Evolutionary conservation across 2,888 invertebrate species (phyloP).

Genomic region (Pseudoips prasinana): DNA sequence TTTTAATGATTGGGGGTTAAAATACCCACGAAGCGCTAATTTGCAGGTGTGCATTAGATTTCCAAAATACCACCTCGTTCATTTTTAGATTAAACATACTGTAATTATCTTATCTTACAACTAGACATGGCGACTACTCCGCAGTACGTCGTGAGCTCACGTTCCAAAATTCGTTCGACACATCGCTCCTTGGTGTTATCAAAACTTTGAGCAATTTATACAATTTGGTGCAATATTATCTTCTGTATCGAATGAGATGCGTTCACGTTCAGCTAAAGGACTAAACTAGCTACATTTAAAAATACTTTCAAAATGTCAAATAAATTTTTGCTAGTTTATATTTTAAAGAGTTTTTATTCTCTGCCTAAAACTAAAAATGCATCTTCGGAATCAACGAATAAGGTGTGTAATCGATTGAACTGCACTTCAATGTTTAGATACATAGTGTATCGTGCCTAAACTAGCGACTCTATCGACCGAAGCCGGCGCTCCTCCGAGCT

Average conservation of each 20-base stretch:
- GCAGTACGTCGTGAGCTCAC: conserved; percentile 16
- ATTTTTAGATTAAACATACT: no score
- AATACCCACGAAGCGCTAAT: no score
- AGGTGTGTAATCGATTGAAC: conserved; percentile 42
- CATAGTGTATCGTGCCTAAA: conserved; percentile 49
- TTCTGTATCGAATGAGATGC: conserved; percentile 31
- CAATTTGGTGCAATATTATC: conserved; percentile 31
- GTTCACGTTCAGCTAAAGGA: conserved; percentile 35
- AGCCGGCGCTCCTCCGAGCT: conserved; percentile 30
- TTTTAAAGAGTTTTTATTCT: conserved; percentile 34
- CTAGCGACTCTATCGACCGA: conserved; percentile 64
- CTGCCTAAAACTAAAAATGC: conserved; percentile 49
- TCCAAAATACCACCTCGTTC: no score
- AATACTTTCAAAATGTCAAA: conserved; percentile 39
- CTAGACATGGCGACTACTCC: conserved; percentile 35
- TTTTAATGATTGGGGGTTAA: no score
- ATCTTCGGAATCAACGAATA: conserved; percentile 42
- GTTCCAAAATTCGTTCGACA: no score
- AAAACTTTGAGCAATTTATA: conserved; percentile 44
- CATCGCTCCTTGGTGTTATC: conserved; percentile 32
- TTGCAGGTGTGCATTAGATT: no score
- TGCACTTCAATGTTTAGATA: conserved; percentile 50
- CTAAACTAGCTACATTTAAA: conserved; percentile 39
- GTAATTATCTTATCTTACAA: conserved; percentile 40
- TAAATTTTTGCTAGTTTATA: conserved; percentile 33